Conservation (phyloP, 2,797 vertebrate genomes). For the Phataginus tricuspis region DNA sequence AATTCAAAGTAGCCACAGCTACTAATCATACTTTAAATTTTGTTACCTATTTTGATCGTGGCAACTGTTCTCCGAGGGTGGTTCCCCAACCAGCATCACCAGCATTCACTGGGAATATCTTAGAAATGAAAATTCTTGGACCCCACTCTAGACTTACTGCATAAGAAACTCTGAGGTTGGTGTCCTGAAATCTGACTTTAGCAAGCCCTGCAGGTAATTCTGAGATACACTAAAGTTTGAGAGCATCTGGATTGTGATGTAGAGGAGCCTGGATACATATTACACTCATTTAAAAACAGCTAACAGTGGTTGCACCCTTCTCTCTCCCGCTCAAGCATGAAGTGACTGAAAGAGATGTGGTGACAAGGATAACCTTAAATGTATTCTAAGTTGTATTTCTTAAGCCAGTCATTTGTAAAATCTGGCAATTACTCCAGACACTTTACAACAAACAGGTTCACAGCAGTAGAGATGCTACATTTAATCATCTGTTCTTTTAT, state of each 20-base stretch:
- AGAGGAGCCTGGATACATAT: not conserved
- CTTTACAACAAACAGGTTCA: not conserved
- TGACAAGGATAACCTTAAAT: not conserved
- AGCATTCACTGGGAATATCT: not conserved
- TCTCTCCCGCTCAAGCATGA: not conserved
- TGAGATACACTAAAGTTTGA: not conserved
- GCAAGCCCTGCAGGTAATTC: not conserved
- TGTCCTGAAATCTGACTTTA: not conserved
- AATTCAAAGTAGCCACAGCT: slow-evolving; percentile 6
- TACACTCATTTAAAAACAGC: not conserved
- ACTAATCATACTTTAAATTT: not conserved
- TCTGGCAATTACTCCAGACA: not conserved
- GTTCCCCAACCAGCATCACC: not conserved
- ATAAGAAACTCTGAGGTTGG: not conserved
- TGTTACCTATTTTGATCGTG: not conserved
- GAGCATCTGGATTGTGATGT: not conserved
- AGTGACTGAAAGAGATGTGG: not conserved
- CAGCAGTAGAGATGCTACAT: not conserved
- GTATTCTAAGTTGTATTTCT: not conserved
- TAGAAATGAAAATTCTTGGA: slow-evolving; percentile 1
- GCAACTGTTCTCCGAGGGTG: not conserved
- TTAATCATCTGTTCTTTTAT: slow-evolving; percentile 13
- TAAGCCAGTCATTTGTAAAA: slow-evolving; percentile 9
- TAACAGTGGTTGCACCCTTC: not conserved
- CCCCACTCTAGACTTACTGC: not conserved